These are phyloP conservation scores for Lycaon pictus DNA, from an alignment of 2,113 vertebrate genomes.

Conservation along the genomic window DNA sequence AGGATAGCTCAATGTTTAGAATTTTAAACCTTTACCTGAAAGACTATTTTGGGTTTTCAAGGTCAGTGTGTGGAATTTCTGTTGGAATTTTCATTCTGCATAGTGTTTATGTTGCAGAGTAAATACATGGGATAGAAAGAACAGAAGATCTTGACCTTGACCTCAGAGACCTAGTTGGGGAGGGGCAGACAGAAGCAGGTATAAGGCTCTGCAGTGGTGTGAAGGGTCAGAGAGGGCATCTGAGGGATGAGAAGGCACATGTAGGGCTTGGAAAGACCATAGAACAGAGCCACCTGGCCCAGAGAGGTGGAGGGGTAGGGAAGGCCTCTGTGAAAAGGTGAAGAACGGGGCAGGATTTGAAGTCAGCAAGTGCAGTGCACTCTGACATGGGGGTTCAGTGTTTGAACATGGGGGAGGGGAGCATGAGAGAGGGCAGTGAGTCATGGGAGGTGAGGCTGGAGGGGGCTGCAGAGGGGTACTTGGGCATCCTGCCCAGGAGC, in stretches of 20 bases:
- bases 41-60: neutral
- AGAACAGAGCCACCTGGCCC: neutral
- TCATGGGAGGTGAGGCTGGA: neutral
- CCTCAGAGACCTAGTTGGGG: neutral
- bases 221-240: neutral
- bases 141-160: neutral
- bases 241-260: neutral
- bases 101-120: neutral
- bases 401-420: neutral
- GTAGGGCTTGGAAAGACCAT: neutral
- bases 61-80: neutral
- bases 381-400: neutral
- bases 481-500: neutral
- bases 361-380: neutral
- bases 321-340: neutral
- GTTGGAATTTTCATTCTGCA: neutral
- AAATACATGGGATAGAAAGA: neutral
- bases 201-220: neutral
- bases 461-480: neutral
- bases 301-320: neutral
- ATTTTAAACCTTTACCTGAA: conserved; percentile 28
- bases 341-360: neutral
- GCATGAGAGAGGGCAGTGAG: too few relatives aligned
- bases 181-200: neutral
- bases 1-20: neutral